Evolutionary conservation across 2,888 invertebrate genomes (phyloP).

Genomic region (Agonopterix heracliana): DNA sequence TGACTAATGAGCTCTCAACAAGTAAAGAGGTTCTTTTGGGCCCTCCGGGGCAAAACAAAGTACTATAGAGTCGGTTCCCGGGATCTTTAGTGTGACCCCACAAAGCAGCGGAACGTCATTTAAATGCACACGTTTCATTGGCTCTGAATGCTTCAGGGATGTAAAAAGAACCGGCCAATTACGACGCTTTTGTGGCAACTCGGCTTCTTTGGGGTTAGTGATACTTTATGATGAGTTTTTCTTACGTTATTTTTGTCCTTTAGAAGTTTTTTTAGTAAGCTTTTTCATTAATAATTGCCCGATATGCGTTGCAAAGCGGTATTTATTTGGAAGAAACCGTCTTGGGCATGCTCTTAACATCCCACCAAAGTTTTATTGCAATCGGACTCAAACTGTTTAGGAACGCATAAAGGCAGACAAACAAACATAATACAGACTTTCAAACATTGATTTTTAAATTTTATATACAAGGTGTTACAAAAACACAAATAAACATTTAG

Average conservation of each 20-base stretch:
- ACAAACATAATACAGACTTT: no score
- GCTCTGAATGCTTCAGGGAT: conserved; percentile 74
- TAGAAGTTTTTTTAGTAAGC: no score
- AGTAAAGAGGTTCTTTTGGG: conserved; percentile 48
- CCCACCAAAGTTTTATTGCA: no score
- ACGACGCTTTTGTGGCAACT: conserved; percentile 70
- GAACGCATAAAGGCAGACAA: no score
- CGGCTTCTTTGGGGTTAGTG: conserved; percentile 68
- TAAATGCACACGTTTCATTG: conserved; percentile 77
- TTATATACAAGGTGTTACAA: no score
- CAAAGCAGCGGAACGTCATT: conserved; percentile 74
- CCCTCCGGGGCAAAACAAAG: conserved; percentile 60
- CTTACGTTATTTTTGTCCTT: neutral
- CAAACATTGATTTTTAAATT: no score
- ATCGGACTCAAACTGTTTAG: no score
- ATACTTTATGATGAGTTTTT: neutral
- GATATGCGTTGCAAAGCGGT: no score
- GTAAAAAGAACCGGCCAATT: conserved; percentile 76
- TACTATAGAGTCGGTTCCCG: conserved; percentile 9
- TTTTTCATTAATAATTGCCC: no score
- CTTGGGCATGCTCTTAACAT: no score
- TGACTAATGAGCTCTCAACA: conserved; percentile 67
- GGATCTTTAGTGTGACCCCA: conserved; percentile 67
- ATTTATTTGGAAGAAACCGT: no score
- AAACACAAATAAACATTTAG: no score